These are phyloP conservation scores for Ctenicera cuprea DNA, from an alignment of 2,888 invertebrate genomes.

Conservation along the genomic window DNA sequence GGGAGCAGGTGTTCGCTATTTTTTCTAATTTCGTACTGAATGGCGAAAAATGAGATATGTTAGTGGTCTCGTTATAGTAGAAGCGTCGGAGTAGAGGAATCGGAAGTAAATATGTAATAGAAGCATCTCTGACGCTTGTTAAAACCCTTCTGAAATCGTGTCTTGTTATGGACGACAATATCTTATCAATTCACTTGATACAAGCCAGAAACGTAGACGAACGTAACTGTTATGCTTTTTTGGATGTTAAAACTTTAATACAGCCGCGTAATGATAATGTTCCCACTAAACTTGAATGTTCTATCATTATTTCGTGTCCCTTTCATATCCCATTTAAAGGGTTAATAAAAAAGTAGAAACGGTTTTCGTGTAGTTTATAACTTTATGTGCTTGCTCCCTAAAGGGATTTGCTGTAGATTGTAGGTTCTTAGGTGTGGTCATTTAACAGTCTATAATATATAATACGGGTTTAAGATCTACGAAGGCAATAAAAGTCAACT, in stretches of 20 bases:
- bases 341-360: slow-evolving; percentile 7
- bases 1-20: slow-evolving; percentile 40
- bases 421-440: too few species aligned
- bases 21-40: slow-evolving; percentile 38
- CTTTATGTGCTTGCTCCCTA: too few species aligned
- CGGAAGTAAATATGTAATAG: not conserved
- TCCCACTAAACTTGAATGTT: not conserved
- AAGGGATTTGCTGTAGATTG: too few species aligned
- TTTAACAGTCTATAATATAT: too few species aligned
- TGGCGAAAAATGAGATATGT: slow-evolving; percentile 28
- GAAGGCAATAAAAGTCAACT: too few species aligned
- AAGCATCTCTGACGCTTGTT: not conserved
- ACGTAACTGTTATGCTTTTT: not conserved
- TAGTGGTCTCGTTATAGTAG: slow-evolving; percentile 27
- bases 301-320: not conserved
- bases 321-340: slow-evolving; percentile 8
- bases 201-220: not conserved
- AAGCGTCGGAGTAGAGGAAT: slow-evolving; percentile 11
- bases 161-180: too few species aligned
- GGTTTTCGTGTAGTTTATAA: too few species aligned
- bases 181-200: too few species aligned
- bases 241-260: not conserved
- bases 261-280: not conserved
- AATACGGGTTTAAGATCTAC: too few species aligned
- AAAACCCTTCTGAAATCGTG: not conserved